Base-by-base conservation (phyloP, 1,140 invertebrate species). In the Sarcophaga peregrina region DNA sequence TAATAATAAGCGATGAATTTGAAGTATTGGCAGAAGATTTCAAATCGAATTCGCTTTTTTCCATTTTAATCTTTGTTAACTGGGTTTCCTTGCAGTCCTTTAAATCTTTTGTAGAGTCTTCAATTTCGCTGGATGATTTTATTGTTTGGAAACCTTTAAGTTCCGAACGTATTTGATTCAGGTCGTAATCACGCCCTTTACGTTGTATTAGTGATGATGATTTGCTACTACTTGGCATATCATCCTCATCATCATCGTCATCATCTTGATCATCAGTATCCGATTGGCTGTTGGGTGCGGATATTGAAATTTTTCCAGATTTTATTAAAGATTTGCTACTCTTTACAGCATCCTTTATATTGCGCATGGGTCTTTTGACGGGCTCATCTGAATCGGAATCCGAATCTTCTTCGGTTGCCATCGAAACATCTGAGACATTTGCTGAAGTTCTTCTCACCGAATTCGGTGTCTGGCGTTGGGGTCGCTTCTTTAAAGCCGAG, bases 131-230 rank as follows among this genome's bases (percentile, higher is more conserved):
- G 83, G 58, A 91, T 87, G 82, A 82, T 75, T 86, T 85, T 8
- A 84, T 80, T 0, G 78, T 83, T 76, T 89, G 87, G 47, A 96
- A 93, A 25, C 95, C 95, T 90, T 96, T 97, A 0, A 96, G 87
- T 88, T 97, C 96, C 0, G 95, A 96, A 84, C 95, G 91, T 83
- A 96, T 96, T 91, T 96, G 94, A 90, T 95, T 96, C 2, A 96
- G 91, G 91, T 96, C 95, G 86, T 96, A 96, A 87, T 96, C 95
- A 6, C 95, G 91, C 15, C 94, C 94, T 84, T 94, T 94, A 0
- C 93, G 81, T 73, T 47, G 73, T 85, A 83, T 85, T 86, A 58
- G 1, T 78, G 46, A 74, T 81, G 5, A 45, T 48, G 80, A 87
- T 85, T 87, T 81, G 85, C n/a, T 85, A 50, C 82, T 75, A 58